phyloP scores from a whole-genome alignment of 2,113 vertebrate species.

The Puntigrus tetrazona region DNA sequence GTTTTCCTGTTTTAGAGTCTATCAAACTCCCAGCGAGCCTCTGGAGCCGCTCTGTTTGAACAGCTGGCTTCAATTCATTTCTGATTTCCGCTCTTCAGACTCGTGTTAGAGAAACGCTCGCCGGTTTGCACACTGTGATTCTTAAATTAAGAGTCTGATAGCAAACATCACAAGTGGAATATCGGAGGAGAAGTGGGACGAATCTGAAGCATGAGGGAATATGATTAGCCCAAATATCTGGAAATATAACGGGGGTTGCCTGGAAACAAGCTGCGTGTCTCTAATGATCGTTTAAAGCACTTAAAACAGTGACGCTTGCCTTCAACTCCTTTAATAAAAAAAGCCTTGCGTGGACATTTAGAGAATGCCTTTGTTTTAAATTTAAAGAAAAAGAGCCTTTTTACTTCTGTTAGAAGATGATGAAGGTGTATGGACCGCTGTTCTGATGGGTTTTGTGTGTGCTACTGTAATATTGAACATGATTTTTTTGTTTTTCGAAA shows the following conservation, averaged over 20 bases:
- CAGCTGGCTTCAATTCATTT: neutral
- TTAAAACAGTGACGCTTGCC: neutral
- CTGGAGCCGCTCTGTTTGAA: neutral
- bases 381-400: neutral
- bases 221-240: conserved; percentile 64
- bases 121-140: neutral
- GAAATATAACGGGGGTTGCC: conserved; percentile 55
- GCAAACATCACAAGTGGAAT: neutral
- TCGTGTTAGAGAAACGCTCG: neutral
- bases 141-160: neutral
- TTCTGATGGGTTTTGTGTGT: too few species aligned
- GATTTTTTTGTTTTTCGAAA: too few species aligned
- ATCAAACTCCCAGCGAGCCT: neutral
- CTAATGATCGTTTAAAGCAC: neutral
- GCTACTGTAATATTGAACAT: too few species aligned
- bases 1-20: neutral
- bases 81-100: neutral
- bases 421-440: too few species aligned
- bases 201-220: conserved; percentile 37
- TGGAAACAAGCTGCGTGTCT: neutral
- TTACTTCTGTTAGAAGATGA: too few species aligned
- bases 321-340: neutral
- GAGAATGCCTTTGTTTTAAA: too few species aligned
- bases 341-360: neutral
- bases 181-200: neutral